Evolutionary conservation across 1,140 invertebrate species (phyloP).

Genomic region (Drosophila ercepeae): DNA sequence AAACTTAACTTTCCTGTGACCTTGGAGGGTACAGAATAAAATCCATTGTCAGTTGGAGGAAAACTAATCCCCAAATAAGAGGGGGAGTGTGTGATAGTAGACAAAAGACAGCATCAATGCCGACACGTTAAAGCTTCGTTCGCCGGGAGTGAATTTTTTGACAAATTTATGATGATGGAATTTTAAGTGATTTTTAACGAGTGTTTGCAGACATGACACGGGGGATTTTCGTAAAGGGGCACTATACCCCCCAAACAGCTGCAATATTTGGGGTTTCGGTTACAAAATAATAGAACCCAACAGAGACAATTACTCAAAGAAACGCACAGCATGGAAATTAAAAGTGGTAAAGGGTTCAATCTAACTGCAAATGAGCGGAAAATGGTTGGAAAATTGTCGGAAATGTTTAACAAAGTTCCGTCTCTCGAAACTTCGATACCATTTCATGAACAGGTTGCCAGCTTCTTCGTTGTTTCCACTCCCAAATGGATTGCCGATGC

Average conservation of each 20-base stretch:
- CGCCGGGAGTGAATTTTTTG: conserved; percentile 57
- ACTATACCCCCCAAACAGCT: conserved; percentile 4
- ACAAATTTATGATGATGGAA: conserved; percentile 84
- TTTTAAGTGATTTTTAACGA: conserved; percentile 84
- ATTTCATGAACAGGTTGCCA: background rate
- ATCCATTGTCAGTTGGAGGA: conserved; percentile 10
- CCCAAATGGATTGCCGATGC: conserved; percentile 14
- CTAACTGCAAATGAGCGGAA: background rate
- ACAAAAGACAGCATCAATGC: conserved; percentile 37
- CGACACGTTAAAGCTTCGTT: conserved; percentile 40
- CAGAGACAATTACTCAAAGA: conserved; percentile 18
- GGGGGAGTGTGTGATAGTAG: conserved; percentile 16
- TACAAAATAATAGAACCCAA: conserved; percentile 39
- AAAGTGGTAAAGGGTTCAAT: conserved; percentile 8
- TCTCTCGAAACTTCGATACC: background rate
- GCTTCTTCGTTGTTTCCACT: background rate
- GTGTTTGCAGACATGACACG: conserved; percentile 41
- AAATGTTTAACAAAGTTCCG: conserved; percentile 2
- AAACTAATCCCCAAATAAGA: conserved; percentile 27
- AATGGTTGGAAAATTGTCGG: conserved; percentile 7
- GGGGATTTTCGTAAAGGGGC: conserved; percentile 9
- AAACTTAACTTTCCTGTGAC: conserved; percentile 14
- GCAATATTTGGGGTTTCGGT: conserved; percentile 8
- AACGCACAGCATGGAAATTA: conserved; percentile 36
- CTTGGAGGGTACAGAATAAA: conserved; percentile 6